Base-by-base conservation (phyloP, 2,888 invertebrate genomes). In the Pterostichus niger region DNA sequence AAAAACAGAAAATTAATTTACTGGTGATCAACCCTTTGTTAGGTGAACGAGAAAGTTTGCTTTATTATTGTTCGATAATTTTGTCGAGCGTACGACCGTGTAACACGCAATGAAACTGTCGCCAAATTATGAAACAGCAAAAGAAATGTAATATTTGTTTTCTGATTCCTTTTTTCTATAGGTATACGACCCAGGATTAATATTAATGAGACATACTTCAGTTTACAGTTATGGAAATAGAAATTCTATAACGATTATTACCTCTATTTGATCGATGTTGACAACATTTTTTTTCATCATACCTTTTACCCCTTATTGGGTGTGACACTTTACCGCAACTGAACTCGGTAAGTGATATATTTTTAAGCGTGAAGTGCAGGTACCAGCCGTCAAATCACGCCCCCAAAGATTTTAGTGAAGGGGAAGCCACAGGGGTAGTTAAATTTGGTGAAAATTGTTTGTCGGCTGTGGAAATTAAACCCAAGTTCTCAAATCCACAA, bases 21-120 rank as follows among this genome's bases (percentile, higher is more conserved):
- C 40, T 11, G 13, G 44, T 59, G 78, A 78, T 78, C 79, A 79
- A 79, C 79, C 79, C 79, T 79, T 79, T 79, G 61, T 79, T 79
- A 49, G 9, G 11, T 71, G 24, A 24, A 78, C 33, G 79, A n/a
- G 79, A 79, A 79, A 79, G 79, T 64, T 49, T 46, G 64, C 79
- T 64, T 64, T 64, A 46, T 24, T 64, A 79, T 79, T 78, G 59
- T 78, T 79, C 4, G 46, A 79, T 64, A 61, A 79, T 64, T 64
- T 79, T 79, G 40, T 64, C 40, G 46, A 64, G 61, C 79, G 56
- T 24, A 64, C 61, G n/a, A 64, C 46, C 64, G 79, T 49, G 31
- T 9, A 17, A 52, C 75, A 75, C 75, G 75, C 75, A 75, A 49
- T 68, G 17, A 49, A 76, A 56, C 15, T 49, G 54, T 49, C 33